Conservation (phyloP, 2,888 invertebrate species). For the Colostygia pectinataria region DNA sequence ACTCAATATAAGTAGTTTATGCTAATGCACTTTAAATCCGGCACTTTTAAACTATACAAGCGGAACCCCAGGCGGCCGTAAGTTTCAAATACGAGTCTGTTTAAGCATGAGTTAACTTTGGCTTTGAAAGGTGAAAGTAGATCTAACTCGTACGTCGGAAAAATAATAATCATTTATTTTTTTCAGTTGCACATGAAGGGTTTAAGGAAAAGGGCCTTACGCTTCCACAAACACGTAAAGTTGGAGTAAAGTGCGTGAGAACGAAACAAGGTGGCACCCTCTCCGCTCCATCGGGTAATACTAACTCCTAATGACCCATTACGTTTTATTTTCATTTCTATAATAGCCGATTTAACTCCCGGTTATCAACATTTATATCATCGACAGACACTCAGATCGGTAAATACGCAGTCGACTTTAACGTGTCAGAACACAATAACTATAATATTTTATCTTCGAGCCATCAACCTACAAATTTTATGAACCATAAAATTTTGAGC, state of each 20-base stretch:
- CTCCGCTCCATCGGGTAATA: slow-evolving; percentile 52
- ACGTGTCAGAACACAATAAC: slow-evolving; percentile 55
- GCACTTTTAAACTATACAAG: no score
- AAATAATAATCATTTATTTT: slow-evolving; percentile 47
- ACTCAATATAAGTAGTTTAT: no score
- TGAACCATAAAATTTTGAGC: slow-evolving; percentile 35
- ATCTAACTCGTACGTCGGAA: slow-evolving; percentile 20
- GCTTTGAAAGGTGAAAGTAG: slow-evolving; percentile 12
- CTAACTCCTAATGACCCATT: slow-evolving; percentile 56
- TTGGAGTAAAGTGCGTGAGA: slow-evolving; percentile 62
- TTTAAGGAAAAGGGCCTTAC: slow-evolving; percentile 55
- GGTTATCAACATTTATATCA: slow-evolving; percentile 64
- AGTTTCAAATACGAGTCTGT: slow-evolving; percentile 1
- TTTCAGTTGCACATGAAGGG: slow-evolving; percentile 54
- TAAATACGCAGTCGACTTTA: slow-evolving; percentile 55
- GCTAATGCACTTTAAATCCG: no score
- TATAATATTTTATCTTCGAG: slow-evolving; percentile 50
- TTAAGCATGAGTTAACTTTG: slow-evolving; percentile 12
- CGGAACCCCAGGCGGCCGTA: no score
- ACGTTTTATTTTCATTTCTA: slow-evolving; percentile 61
- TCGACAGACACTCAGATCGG: slow-evolving; percentile 52
- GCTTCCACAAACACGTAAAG: slow-evolving; percentile 54
- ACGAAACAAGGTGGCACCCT: slow-evolving; percentile 62
- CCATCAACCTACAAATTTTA: slow-evolving; percentile 44
- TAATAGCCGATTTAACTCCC: slow-evolving; percentile 54